Conservation (phyloP, 2,113 vertebrate genomes). For the Lontra canadensis region DNA sequence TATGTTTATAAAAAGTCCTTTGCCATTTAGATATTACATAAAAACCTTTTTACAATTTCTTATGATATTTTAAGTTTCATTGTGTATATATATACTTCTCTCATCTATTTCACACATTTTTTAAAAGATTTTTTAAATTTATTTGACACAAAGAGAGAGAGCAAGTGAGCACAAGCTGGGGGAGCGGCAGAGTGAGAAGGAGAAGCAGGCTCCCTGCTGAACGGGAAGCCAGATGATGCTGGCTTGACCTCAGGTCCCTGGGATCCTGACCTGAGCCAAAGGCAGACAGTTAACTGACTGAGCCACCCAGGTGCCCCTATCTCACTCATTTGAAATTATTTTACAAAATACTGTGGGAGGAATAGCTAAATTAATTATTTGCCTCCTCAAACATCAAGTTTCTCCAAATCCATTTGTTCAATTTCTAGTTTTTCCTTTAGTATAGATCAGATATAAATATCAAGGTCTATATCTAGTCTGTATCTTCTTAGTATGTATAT, state of each 20-base stretch:
- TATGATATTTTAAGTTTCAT: not conserved
- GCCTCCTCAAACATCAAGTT: not conserved
- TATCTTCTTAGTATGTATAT: not conserved
- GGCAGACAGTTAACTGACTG: not conserved
- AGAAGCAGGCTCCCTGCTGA: not conserved
- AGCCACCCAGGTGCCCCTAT: not conserved
- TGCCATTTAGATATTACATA: not conserved
- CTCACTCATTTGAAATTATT: slow-evolving; percentile 26
- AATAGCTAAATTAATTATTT: slow-evolving; percentile 20
- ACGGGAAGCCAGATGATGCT: not conserved
- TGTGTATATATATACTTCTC: not conserved
- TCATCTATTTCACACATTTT: not conserved
- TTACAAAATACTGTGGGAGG: not conserved
- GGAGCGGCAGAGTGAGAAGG: not conserved
- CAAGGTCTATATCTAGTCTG: not conserved
- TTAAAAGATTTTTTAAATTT: not conserved
- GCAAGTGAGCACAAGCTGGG: not conserved
- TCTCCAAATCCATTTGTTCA: not conserved
- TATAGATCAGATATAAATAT: slow-evolving; percentile 19
- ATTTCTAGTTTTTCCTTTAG: slow-evolving; percentile 45
- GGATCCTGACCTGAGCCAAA: not conserved
- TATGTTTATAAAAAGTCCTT: not conserved
- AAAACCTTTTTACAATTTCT: not conserved
- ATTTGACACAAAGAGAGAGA: not conserved
- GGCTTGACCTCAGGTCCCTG: not conserved